These are phyloP conservation scores for Grapholita molesta DNA, from an alignment of 1,140 invertebrate genomes.

Conservation along the genomic window DNA sequence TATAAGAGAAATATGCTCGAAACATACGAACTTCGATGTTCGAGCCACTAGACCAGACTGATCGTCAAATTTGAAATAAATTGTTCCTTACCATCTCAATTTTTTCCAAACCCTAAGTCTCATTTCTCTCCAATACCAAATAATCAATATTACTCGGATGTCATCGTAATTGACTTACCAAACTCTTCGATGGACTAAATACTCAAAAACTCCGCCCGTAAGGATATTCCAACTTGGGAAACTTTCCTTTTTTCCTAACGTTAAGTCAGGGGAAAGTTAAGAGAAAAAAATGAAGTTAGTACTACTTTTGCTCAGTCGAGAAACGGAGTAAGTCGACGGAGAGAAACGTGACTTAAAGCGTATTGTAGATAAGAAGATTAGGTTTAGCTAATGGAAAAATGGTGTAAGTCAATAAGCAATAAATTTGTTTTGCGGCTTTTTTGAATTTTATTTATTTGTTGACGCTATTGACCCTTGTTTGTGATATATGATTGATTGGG, in stretches of 20 bases:
- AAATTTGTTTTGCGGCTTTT: not conserved
- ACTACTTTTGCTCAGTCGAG: not conserved
- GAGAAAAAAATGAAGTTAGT: not conserved
- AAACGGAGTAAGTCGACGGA: not conserved
- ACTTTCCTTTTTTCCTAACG: not conserved
- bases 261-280: not conserved
- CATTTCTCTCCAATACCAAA: not conserved
- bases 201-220: not conserved
- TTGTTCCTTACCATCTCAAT: too few relatives aligned
- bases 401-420: not conserved
- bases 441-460: not conserved
- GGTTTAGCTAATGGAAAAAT: not conserved
- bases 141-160: constrained; percentile 13
- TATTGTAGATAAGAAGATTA: not conserved
- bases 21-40: too few relatives aligned
- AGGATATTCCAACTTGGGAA: constrained; percentile 6
- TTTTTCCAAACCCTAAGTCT: not conserved
- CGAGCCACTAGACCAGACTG: too few relatives aligned
- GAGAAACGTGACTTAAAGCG: not conserved
- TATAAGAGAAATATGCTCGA: too few relatives aligned
- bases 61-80: too few relatives aligned
- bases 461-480: too few relatives aligned
- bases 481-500: too few relatives aligned
- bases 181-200: constrained; percentile 13
- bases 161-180: constrained; percentile 20